Evolutionary conservation across 2,113 vertebrate genomes (phyloP), one percentile per base, ranked within the genome.

Genomic region (Chaetodon trifascialis): DNA sequence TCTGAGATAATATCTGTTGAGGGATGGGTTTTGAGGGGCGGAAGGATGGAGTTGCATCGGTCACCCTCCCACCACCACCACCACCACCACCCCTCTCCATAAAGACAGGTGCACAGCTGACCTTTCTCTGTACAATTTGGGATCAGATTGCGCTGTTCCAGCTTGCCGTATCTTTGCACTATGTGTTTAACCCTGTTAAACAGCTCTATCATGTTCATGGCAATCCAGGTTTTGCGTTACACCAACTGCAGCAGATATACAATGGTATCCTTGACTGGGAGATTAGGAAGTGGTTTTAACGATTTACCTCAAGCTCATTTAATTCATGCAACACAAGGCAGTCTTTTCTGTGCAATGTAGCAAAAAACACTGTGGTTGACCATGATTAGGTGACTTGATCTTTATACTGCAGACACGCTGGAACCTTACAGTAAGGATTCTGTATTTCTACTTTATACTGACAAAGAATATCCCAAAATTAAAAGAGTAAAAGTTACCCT

Each of bases 21-120:
- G 38, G 76, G 82, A 87, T 84, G 76, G 75, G 56, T 73, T 92
- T 86, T 67, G 68, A 59, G 73, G 73, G 74, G 85, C 30, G 2
- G 71, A 64, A 64, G 77, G 85, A 19, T 63, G 69, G 60, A 76
- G 86, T 73, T 79, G 76, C 76, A 62, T 44, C 46, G 36, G 79
- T 90, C 87, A 86, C 70, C 66, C 46, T 46, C 69, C 63, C 73
- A 76, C 70, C 54, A 54, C 77, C 76, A 76, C 70, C 54, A 54
- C 77, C 76, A 55, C 42, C 55, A 52, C 83, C 73, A 58, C 38
- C 69, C 76, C 38, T 16, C 59, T 86, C 56, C 54, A 72, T 80
- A 38, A 59, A 68, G 85, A 91, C 94, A 95, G 93, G 91, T 94
- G 93, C 86, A 91, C 86, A 76, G 79, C 73, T 93, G 87, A 94